Evolutionary conservation across 2,113 vertebrate genomes (phyloP).

Genomic region (Propithecus coquereli): DNA sequence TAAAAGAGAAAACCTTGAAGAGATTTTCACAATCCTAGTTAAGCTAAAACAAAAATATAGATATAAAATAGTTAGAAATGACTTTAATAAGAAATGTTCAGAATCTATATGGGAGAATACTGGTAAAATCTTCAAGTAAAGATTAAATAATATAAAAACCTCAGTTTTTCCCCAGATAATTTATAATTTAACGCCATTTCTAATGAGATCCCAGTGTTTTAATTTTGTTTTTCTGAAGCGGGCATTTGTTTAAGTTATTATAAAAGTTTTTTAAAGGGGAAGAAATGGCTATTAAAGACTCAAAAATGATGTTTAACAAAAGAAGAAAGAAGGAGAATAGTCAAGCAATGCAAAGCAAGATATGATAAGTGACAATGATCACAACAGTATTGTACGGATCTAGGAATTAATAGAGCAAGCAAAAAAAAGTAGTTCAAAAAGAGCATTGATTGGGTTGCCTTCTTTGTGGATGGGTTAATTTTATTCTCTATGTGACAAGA

Average conservation of each 20-base stretch:
- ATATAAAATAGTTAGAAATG: neutral
- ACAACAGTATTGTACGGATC: neutral
- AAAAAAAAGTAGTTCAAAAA: neutral
- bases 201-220: neutral
- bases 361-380: neutral
- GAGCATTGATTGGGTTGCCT: neutral
- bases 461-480: neutral
- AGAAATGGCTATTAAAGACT: neutral
- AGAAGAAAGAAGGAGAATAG: neutral
- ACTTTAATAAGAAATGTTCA: neutral
- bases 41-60: neutral
- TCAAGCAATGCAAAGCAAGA: neutral
- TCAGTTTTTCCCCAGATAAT: neutral
- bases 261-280: neutral
- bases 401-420: neutral
- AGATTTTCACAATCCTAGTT: neutral
- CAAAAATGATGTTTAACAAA: neutral
- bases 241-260: neutral
- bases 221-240: neutral
- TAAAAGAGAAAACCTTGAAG: neutral
- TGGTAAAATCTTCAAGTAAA: neutral
- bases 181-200: neutral
- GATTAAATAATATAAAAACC: neutral
- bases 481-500: slow-evolving; percentile 4
- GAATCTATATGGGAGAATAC: neutral